These are phyloP conservation scores for Gerris lacustris DNA, from an alignment of 2,888 invertebrate species.

Conservation along the genomic window DNA sequence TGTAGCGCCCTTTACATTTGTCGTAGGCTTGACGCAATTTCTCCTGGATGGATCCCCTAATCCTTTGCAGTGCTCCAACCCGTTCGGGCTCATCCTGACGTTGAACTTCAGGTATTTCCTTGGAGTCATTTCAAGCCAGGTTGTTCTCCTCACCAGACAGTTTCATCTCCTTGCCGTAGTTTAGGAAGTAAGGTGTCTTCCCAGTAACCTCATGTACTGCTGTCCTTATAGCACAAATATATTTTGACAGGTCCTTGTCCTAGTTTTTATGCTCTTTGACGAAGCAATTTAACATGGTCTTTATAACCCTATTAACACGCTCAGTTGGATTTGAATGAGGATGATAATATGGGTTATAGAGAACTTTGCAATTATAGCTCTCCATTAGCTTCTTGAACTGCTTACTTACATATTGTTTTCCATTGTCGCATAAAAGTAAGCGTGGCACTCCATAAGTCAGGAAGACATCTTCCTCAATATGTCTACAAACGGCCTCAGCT, in stretches of 20 bases:
- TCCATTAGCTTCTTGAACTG: slow-evolving; percentile 16
- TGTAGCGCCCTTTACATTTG: background rate
- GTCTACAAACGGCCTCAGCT: background rate
- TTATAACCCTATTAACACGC: slow-evolving; percentile 27
- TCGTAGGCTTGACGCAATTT: background rate
- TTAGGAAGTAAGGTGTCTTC: slow-evolving; percentile 20
- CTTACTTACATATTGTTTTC: slow-evolving; percentile 25
- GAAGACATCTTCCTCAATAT: slow-evolving; percentile 20
- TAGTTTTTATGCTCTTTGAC: slow-evolving; percentile 26
- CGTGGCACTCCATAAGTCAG: slow-evolving; percentile 27
- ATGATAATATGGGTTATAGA: slow-evolving; percentile 26
- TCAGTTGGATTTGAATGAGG: slow-evolving; percentile 30
- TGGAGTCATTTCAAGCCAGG: background rate
- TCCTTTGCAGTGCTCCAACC: background rate
- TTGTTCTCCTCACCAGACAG: slow-evolving; percentile 7
- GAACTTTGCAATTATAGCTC: slow-evolving; percentile 15
- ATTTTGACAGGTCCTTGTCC: slow-evolving; percentile 25
- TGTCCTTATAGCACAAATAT: slow-evolving; percentile 27
- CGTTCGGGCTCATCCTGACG: slow-evolving; percentile 9
- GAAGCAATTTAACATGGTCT: slow-evolving; percentile 27
- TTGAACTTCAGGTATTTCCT: slow-evolving; percentile 16
- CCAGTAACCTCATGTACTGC: slow-evolving; percentile 24
- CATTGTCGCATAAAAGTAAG: slow-evolving; percentile 28
- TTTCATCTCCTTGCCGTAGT: slow-evolving; percentile 12
- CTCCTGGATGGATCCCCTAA: background rate